Evolutionary conservation across 2,113 vertebrate species (phyloP).

Genomic region (Festucalex cinctus): DNA sequence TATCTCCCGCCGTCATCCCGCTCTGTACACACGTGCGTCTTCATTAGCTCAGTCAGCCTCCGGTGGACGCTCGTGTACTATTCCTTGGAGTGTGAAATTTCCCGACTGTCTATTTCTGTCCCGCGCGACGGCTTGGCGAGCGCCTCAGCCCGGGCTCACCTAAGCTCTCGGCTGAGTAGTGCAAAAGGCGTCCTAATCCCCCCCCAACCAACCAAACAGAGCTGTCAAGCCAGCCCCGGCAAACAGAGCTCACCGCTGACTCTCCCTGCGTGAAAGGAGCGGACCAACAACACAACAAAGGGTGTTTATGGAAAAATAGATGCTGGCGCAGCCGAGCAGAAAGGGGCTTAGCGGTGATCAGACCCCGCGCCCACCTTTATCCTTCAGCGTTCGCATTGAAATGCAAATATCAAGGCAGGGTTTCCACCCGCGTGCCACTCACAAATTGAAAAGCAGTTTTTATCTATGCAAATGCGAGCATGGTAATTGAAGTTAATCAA

Average conservation of each 20-base stretch:
- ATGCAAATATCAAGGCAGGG: conserved; percentile 99
- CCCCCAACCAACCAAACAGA: conserved; percentile 45
- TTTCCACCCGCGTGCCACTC: conserved; percentile 99
- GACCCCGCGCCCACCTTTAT: conserved; percentile 99
- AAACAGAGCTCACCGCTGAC: conserved; percentile 80
- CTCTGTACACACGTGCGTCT: conserved; percentile 55
- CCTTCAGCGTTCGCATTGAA: conserved; percentile 99
- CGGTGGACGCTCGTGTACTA: conserved; percentile 24
- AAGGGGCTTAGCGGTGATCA: conserved; percentile 99
- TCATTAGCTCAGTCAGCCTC: conserved; percentile 56
- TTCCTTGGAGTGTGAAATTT: conserved; percentile 56
- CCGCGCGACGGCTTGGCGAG: conserved; percentile 25
- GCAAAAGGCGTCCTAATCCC: conserved; percentile 65
- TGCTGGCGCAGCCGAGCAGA: conserved; percentile 91
- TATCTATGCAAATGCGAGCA: conserved; percentile 99
- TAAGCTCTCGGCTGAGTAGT: conserved; percentile 59
- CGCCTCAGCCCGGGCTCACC: conserved; percentile 55
- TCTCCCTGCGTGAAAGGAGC: conserved; percentile 78
- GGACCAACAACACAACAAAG: conserved; percentile 93
- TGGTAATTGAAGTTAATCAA: conserved; percentile 99
- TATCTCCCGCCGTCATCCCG: conserved; percentile 51
- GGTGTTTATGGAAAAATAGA: conserved; percentile 89
- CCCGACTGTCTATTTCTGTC: conserved; percentile 39
- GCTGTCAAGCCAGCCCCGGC: conserved; percentile 75
- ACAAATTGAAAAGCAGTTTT: conserved; percentile 99